Base-by-base conservation (phyloP, 2,888 invertebrate genomes). In the Lamellibrachia satsuma region DNA sequence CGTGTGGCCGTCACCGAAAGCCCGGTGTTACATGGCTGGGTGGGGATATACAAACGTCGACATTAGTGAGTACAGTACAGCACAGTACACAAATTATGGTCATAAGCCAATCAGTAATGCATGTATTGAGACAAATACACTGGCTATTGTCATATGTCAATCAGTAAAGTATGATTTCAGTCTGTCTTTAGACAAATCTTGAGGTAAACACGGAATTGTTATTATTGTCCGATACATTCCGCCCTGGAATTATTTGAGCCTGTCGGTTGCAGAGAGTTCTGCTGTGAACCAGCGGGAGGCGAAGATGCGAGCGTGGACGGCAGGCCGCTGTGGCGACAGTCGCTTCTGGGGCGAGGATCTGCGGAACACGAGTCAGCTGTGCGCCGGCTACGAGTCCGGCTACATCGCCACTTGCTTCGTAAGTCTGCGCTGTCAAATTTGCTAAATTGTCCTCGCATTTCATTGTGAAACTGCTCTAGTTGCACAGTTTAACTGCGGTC, bases 371-470 rank as follows among this genome's bases (percentile, higher is more conserved):
- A 91, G 91, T 52, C 93, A 93, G 91, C 93, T 95, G 22, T 96
- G 96, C 94, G 96, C 95, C 57, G 96, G 96, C 4, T 96, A 96
- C 93, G 94, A 94, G 93, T 95, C 95, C 7, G 95, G 95, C 3
- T 93, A 95, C 51, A 94, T 95, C 22, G 95, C 95, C 52, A 94
- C 90, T 60, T 93, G 93, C 15, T 39, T 27, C 39, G 92, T 92
- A 92, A 92, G 52, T 22, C 9, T 15, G 22, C 75, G 11, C 22
- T 75, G 75, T 75, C 22, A 15, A 22, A 75, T n/a, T 60, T 11
- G 4, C 9, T 55, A 55, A 55, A 55, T 55, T 9, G 9, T 9
- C 55, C 2, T 55, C 9, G 55, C 9, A 9, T 55, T 55, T 55
- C 55, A 9, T 55, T 55, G 55, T 55, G 7, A 9, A 55, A 55